Evolutionary conservation across 2,113 vertebrate species (phyloP), one percentile per base, ranked within the genome.

Genomic region (Oceanodroma tethys): DNA sequence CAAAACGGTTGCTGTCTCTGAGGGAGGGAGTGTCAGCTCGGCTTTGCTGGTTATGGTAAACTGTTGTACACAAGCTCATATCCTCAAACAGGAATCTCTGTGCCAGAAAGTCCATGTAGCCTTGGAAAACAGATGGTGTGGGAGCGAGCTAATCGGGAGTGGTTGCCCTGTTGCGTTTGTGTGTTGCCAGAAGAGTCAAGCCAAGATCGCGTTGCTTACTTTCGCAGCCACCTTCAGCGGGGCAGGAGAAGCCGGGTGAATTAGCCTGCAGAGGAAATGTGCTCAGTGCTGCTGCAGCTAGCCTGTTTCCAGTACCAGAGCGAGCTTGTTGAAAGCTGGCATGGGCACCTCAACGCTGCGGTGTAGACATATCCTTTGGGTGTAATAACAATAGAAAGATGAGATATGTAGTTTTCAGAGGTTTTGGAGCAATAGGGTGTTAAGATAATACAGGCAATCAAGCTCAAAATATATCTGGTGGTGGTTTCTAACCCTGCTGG

Each of bases 361-460:
- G 88, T 94, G 93, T 3, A 97, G 96, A 97, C 96, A 63, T 93
- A 96, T 97, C 97, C 97, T 74, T 96, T 96, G 96, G 96, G 90
- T 86, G 96, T 83, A 96, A 95, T 94, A 96, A 97, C 95, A 94
- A 94, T 70, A 55, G 74, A 78, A 55, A 95, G 97, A 97, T 97
- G 97, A 97, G 96, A 96, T 95, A 96, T 2, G 82, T n/a, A 65
- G 6, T 83, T 95, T 97, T 62, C 90, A 86, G 92, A 97, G 88
- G 88, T 58, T 93, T 97, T 93, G 88, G 79, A 96, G 97, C 94
- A 97, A 58, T 53, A 8, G 93, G 63, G 92, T 92, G 92, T 92
- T 93, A 90, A 96, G 95, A 95, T 96, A 96, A 96, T 92, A 59
- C 75, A 88, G 88, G 95, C 85, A 94, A 90, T 93, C 90, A 86